A percentile compares a stretch with the other conserved stretches of the same genome.
phyloP scores from a whole-genome alignment of 2,113 vertebrate genomes.

The Puffinus mauretanicus region DNA sequence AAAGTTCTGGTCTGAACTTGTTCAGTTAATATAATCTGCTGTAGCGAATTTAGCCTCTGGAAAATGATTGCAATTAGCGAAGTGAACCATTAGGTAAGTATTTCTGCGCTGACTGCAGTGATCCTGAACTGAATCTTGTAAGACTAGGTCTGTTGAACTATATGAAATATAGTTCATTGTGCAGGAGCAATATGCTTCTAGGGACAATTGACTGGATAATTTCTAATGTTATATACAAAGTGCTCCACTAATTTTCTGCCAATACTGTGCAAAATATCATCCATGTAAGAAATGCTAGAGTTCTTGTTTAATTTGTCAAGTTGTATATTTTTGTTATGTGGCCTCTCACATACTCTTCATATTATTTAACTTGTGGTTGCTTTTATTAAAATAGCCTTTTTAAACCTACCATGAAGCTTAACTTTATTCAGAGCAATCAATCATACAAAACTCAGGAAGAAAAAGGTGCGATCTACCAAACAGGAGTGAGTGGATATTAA shows the following conservation, averaged over 20 bases:
- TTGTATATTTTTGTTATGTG: not conserved
- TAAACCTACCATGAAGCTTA: not conserved
- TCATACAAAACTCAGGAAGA: not conserved
- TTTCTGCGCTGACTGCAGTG: not conserved
- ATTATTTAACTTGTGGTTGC: not conserved
- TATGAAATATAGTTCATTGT: not conserved
- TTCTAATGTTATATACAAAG: not conserved
- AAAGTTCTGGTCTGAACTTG: not conserved
- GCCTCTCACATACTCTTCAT: not conserved
- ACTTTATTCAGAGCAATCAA: not conserved
- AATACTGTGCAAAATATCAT: not conserved
- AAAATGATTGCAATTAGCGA: not conserved
- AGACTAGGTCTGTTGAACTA: not conserved
- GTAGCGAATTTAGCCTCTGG: not conserved
- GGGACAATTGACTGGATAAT: not conserved
- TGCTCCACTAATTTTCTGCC: not conserved
- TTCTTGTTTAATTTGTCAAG: not conserved
- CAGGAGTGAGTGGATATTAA: not conserved
- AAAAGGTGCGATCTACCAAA: not conserved
- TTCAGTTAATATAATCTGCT: not conserved
- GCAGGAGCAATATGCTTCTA: not conserved
- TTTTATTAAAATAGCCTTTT: not conserved
- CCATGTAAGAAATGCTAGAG: not conserved
- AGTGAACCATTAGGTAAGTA: not conserved
- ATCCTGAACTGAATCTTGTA: not conserved